Evolutionary conservation across 2,888 invertebrate species (phyloP), one percentile per base, ranked within the genome.

Genomic region (Monopis laevigella): DNA sequence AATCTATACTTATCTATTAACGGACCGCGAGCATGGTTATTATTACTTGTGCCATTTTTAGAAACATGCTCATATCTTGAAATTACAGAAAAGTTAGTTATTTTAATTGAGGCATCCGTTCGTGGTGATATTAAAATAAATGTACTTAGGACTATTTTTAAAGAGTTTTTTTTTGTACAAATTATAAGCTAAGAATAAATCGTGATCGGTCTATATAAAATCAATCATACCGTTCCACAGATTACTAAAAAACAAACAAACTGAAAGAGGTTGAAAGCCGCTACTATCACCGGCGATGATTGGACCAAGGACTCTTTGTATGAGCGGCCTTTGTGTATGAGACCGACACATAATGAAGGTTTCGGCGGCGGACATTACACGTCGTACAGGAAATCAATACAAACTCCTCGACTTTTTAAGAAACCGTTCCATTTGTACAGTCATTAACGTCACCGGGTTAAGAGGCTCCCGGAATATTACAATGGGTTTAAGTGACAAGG

Each of bases 381-480:
- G 14, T 36, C 29, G 48, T 51, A 46, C 51, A 58, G 55, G 59
- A 63, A 63, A 69, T 67, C 63, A 68, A 71, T 67, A 65, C 56
- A 59, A 56, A 53, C 56, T 65, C 58, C 56, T 59, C 51, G 56
- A 62, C 55, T 62, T 60, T 61, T 60, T 56, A 66, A 66, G 62
- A 62, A 59, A 65, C 60, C 62, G 58, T 60, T 24, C 40, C 43
- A 38, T 65, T 69, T 67, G 66, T 57, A 59, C 56, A 62, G 64
- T 77, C 75, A 75, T 78, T 75, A 77, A 70, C 74, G 75, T 73
- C 73, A 67, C 73, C 69, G 59, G 57, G 67, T 66, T 66, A 58
- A 59, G 53, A 62, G 59, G 75, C 78, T 80, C 61, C 77, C 62
- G 78, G 62, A 58, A 43, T 43, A 39, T 18, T 21, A 36, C 21